phyloP scores from a whole-genome alignment of 2,113 vertebrate genomes.

The Ochotona curzoniae region DNA sequence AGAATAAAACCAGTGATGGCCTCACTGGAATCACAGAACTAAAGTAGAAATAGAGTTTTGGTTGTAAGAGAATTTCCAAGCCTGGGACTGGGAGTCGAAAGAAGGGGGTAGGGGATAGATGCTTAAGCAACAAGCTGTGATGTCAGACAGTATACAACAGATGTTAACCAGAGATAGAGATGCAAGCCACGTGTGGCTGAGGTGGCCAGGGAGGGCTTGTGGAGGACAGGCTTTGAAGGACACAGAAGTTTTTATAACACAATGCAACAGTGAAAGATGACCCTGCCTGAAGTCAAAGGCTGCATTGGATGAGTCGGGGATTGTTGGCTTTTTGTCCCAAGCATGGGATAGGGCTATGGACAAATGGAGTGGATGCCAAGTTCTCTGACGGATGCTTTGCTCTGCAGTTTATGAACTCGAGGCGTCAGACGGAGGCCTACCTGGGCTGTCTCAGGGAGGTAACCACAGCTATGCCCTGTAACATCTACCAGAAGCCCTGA shows the following conservation, averaged over 20 bases:
- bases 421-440: neutral
- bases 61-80: neutral
- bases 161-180: neutral
- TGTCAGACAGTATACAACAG: neutral
- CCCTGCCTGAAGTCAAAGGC: neutral
- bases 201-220: no score
- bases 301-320: neutral
- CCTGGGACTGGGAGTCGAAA: no score
- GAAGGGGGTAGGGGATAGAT: neutral
- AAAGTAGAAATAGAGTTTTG: neutral
- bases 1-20: neutral
- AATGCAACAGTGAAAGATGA: neutral
- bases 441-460: neutral
- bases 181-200: no score
- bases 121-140: neutral
- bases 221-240: neutral
- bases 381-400: neutral
- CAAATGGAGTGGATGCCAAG: neutral
- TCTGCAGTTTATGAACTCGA: neutral
- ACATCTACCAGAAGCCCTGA: neutral
- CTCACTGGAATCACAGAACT: neutral
- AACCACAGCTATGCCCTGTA: neutral
- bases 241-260: neutral
- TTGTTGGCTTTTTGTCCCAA: neutral
- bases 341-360: neutral